These are phyloP conservation scores for Meloidogyne hapla DNA, from an alignment of 1,140 invertebrate genomes.

Conservation along the genomic window DNA sequence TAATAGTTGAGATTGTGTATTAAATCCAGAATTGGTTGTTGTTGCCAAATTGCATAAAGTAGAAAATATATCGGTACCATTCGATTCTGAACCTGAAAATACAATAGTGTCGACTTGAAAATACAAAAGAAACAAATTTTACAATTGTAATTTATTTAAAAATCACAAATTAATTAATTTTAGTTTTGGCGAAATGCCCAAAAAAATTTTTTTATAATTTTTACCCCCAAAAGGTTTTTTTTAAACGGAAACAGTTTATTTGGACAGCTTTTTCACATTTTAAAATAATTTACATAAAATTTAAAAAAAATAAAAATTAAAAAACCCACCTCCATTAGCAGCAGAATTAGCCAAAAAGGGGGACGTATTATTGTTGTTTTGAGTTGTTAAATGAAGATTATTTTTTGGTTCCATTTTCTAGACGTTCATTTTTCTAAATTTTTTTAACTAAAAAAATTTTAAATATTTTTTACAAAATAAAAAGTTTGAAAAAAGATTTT, in stretches of 20 bases:
- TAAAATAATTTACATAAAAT: not conserved
- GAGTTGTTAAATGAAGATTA: not conserved
- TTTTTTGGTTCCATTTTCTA: slow-evolving; percentile 14
- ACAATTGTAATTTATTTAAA: not conserved
- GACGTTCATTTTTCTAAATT: not conserved
- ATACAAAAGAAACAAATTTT: not conserved
- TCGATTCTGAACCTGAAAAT: not conserved
- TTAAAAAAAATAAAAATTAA: not conserved
- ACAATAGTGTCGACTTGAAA: not conserved
- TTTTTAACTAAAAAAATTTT: not conserved
- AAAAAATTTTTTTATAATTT: not conserved
- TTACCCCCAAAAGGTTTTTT: not conserved
- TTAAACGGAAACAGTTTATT: no score
- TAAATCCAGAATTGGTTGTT: slow-evolving; percentile 6
- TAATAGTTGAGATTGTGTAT: not conserved
- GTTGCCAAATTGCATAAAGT: slow-evolving; percentile 24
- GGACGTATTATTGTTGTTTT: not conserved
- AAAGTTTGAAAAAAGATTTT: not conserved
- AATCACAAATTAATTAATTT: not conserved
- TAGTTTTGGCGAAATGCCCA: not conserved
- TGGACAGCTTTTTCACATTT: no score
- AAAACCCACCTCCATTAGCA: not conserved
- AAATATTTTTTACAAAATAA: no score
- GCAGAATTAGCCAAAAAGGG: not conserved
- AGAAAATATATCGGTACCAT: slow-evolving; percentile 16